Evolutionary conservation across 2,113 vertebrate genomes (phyloP), one percentile per base, ranked within the genome.

Genomic region (Grus americana): DNA sequence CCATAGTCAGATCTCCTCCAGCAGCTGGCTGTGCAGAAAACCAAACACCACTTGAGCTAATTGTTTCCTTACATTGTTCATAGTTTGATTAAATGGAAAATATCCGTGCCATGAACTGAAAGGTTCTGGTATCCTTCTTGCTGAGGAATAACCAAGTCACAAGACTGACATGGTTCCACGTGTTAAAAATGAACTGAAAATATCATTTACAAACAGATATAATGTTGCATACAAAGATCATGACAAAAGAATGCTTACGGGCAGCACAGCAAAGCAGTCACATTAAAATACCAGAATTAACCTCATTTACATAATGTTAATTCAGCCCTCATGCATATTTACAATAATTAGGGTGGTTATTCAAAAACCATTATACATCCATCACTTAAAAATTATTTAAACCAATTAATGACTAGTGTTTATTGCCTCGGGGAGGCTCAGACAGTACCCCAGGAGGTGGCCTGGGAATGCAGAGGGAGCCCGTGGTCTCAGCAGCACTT

Each of bases 41-140:
- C n/a, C 66, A 61, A 95, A 73, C 68, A 91, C 32, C 47, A 70
- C n/a, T 15, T 71, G 80, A 87, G 40, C 70, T 89, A 92, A 86
- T 92, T 58, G 70, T n/a, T 95, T 95, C 88, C 74, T 90, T 36
- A 29, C 3, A 92, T 36, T 95, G 71, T 92, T 93, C 61, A 21
- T 3, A n/a, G 59, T 54, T 73, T 83, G 72, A 73, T 59, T 76
- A 80, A 86, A 88, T 36, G 65, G 73, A 81, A 91, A 91, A 52
- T 30, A 84, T 12, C 94, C 5, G 0, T 24, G 42, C 59, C 47
- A 24, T 19, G n/a, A 84, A 63, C 52, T 34, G 23, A 85, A 92
- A 84, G 40, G 57, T 67, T 92, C 80, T 81, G n/a, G 12, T 55
- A 30, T 22, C 20, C 50, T 81, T 63, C 38, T 86, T 3, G 1